Evolutionary conservation across 2,113 vertebrate genomes (phyloP).

Genomic region (Poeciliopsis retropinna): DNA sequence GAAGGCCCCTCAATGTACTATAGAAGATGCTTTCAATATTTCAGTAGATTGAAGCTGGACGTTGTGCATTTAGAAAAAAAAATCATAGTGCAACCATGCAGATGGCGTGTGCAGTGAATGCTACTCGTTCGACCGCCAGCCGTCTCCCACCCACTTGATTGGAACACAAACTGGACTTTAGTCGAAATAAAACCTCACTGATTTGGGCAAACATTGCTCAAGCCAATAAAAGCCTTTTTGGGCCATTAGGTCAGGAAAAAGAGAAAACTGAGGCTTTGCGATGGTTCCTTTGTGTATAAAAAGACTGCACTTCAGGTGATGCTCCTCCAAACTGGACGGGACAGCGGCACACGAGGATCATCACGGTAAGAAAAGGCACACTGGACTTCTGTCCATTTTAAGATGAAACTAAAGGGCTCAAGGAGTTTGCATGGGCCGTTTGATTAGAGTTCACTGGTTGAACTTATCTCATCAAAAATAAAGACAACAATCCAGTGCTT

Average conservation of each 20-base stretch:
- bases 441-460: neutral
- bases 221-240: neutral
- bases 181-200: neutral
- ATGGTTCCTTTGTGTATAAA: constrained; percentile 10
- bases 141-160: neutral
- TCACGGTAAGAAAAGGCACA: constrained; percentile 37
- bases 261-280: neutral
- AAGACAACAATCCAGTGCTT: neutral
- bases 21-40: neutral
- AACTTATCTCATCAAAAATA: neutral
- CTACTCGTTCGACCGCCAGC: neutral
- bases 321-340: neutral
- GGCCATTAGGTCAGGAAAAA: neutral
- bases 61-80: neutral
- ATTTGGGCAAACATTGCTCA: neutral
- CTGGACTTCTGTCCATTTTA: neutral
- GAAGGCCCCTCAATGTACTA: neutral
- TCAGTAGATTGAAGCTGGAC: neutral
- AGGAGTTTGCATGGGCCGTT: neutral
- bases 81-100: neutral
- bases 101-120: neutral
- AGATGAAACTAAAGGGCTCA: no score
- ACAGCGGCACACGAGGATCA: neutral
- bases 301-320: neutral
- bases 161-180: constrained; percentile 23